phyloP scores from a whole-genome alignment of 2,888 invertebrate genomes.

The Phymatocera aterrima region DNA sequence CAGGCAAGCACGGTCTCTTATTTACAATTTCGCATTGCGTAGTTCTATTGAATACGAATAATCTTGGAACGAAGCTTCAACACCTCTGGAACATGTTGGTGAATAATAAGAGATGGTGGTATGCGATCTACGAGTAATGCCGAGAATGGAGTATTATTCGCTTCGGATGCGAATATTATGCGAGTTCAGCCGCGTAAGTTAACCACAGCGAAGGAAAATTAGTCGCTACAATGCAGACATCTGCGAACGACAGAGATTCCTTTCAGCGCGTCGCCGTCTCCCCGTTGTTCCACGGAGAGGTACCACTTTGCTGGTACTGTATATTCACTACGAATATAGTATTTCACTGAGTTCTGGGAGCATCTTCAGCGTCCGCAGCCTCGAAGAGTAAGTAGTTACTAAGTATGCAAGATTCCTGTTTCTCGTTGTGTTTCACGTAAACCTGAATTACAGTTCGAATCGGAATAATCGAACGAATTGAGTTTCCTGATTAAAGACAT shows the following conservation, averaged over 20 bases:
- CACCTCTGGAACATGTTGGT: conserved; percentile 5
- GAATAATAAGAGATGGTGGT: conserved; percentile 5
- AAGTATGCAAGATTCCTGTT: neutral
- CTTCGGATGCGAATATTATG: conserved; percentile 2
- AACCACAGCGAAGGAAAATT: conserved; percentile 23
- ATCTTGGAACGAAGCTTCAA: neutral
- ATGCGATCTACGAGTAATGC: neutral
- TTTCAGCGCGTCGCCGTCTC: conserved; percentile 23
- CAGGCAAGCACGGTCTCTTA: neutral
- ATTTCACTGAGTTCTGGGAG: conserved; percentile 14
- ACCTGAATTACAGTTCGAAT: too few species aligned
- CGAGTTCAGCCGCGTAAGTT: conserved; percentile 30
- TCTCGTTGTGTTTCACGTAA: neutral
- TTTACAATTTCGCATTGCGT: neutral
- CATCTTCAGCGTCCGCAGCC: conserved; percentile 23
- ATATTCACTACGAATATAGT: neutral
- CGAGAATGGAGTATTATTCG: conserved; percentile 7
- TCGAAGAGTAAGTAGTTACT: too few species aligned
- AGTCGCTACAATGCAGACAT: conserved; percentile 42
- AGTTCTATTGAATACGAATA: neutral
- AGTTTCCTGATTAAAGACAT: too few species aligned
- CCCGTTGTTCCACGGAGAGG: conserved; percentile 10
- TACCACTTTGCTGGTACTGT: neutral
- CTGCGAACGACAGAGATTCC: conserved; percentile 40
- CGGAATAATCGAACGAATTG: too few species aligned